Percentiles rank a stretch among this genome's conserved stretches.
Conservation (phyloP, 2,888 invertebrate genomes). For the Atrina japonica region DNA sequence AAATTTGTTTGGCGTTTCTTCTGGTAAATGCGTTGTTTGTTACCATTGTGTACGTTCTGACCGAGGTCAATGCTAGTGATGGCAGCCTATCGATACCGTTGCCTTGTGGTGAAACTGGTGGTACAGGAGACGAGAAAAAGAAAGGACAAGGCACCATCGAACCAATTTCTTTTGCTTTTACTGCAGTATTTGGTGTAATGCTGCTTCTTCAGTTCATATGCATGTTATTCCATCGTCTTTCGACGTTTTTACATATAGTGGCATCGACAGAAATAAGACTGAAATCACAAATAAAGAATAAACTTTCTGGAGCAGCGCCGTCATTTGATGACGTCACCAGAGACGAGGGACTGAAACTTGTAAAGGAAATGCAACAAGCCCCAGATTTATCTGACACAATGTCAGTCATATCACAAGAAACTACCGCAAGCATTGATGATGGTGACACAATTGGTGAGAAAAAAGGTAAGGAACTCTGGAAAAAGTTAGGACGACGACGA, state of each 20-base stretch:
- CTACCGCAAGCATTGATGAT: conserved; percentile 17
- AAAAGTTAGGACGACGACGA: conserved; percentile 42
- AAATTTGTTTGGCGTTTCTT: conserved; percentile 88
- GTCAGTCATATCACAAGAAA: conserved; percentile 30
- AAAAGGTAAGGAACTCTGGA: conserved; percentile 45
- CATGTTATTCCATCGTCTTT: conserved; percentile 99
- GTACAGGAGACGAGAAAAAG: conserved; percentile 3
- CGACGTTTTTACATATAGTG: conserved; percentile 97
- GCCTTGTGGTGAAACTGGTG: conserved; percentile 45
- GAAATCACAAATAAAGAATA: conserved; percentile 41
- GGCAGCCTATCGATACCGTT: conserved; percentile 68
- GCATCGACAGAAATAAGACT: conserved; percentile 87
- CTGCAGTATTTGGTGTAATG: conserved; percentile 64
- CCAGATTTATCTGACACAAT: conserved; percentile 33
- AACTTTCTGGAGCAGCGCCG: conserved; percentile 28
- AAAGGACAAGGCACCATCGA: conserved; percentile 47
- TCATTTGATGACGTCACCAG: conserved; percentile 42
- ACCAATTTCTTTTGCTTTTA: conserved; percentile 67
- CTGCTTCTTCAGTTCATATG: conserved; percentile 84
- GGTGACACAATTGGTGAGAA: conserved; percentile 34
- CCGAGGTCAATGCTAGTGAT: conserved; percentile 87
- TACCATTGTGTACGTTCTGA: conserved; percentile 97
- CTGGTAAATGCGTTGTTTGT: conserved; percentile 99
- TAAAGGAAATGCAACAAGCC: conserved; percentile 57
- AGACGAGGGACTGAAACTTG: conserved; percentile 57